Conservation (phyloP, 2,797 vertebrate species). For the Syngnathus acus region DNA sequence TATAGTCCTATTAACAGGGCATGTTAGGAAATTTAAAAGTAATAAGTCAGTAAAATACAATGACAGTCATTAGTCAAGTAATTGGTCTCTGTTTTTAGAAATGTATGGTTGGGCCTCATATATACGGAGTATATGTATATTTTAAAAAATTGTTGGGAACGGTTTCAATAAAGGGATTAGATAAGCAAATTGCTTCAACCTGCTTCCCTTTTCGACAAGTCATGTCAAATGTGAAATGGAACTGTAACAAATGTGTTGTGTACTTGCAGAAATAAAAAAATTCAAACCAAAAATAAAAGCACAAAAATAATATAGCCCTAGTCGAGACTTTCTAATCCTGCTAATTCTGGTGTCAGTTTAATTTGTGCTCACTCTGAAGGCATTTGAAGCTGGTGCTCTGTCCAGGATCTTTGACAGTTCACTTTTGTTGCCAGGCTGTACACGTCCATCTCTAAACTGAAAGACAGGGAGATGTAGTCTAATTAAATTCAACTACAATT, state of each 20-base stretch:
- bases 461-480: constrained; percentile 18
- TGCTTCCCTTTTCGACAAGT: no score
- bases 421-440: not conserved
- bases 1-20: not conserved
- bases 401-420: not conserved
- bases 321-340: not conserved
- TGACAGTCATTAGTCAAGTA: not conserved
- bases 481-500: not conserved
- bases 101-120: not conserved
- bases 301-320: not conserved
- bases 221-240: no score
- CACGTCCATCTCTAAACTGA: constrained; percentile 34
- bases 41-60: not conserved
- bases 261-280: no score
- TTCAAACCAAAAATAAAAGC: not conserved
- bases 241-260: no score
- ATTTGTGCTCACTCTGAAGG: not conserved
- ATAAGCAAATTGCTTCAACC: no score
- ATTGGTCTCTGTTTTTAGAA: not conserved
- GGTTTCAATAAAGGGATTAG: not conserved
- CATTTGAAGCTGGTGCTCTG: not conserved
- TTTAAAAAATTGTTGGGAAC: not conserved
- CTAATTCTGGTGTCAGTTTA: not conserved
- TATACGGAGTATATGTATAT: no score
- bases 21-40: not conserved